Evolutionary conservation across 2,797 vertebrate species (phyloP), one percentile per base, ranked within the genome.

Genomic region (Syndactyla subalaris): DNA sequence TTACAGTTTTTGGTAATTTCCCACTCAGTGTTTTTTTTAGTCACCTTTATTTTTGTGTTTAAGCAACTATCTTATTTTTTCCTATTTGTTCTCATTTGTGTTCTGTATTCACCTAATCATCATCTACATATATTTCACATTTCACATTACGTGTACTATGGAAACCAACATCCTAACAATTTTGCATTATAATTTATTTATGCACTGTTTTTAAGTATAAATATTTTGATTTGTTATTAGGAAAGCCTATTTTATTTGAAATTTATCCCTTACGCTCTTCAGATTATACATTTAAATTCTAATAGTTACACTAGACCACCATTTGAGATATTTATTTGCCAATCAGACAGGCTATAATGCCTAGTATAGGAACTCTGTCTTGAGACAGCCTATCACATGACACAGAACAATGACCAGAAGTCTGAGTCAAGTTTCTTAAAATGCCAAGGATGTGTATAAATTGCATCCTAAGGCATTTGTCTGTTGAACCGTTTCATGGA

Each of bases 101-200:
- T 34, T 67, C 38, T 61, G 6, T 52, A 36, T 73, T 68, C 9
- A 55, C 17, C 46, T 72, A 14, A 65, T 55, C 10, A 27, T 65
- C 9, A 55, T 10, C 19, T 29, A 73, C 15, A 12, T 73, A 10
- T 36, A 67, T 38, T 67, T 73, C 34, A 62, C 2, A 29, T 49
- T 55, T 59, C 23, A 54, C 10, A 74, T 32, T 74, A 41, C 26
- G 39, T 0, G 0, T 61, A 52, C 13, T 22, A 48, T 24, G 19
- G 19, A 82, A 84, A 77, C 52, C 32, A 65, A 30, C 22, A 36
- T 38, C 10, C 9, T 48, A 73, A 58, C 2, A 29, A 20, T 15
- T 66, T 70, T 62, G 19, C 6, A 41, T 34, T 83, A 24, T 1
- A 24, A 20, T 57, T 70, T 73, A 30, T 66, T 55, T 79, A 54